Base-by-base conservation (phyloP, 2,888 invertebrate species). In the Scaptomyza parva region DNA sequence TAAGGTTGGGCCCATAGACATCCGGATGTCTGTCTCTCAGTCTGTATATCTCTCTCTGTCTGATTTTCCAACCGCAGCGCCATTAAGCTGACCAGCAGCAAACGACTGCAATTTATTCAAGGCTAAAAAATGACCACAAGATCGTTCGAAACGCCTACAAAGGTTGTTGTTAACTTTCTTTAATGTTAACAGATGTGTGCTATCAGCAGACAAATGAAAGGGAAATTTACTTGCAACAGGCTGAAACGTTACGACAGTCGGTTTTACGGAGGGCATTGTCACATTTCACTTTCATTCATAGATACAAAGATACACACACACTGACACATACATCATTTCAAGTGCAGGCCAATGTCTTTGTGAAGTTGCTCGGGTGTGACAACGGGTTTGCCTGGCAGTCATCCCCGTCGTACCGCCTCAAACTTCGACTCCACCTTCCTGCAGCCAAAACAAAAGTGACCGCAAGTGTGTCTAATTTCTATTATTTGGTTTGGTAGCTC, bases 231-330 rank as follows among this genome's bases (percentile, higher is more conserved):
- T 17, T 39, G 47, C 47, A 20, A 9, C 52, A 20, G 44, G 35
- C 12, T 22, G 54, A 43, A 24, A 63, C n/a, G 57, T 62, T 67
- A 64, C 62, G 47, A 41, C 43, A 40, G 53, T 20, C 47, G n/a
- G 18, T 30, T n/a, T n/a, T 9, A 39, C 51, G 22, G 68, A 84
- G 88, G 80, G 84, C 88, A 83, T 73, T 73, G 84, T 86, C 71
- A 80, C 86, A 88, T 88, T 84, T 84, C 84, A 84, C 84, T 86
- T 84, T 84, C 78, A 60, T 78, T 86, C 55, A 50, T 33, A 62
- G 70, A 41, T 55, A 55, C 41, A 72, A 8, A 53, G 39, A 53
- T 28, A 39, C 35, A 48, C 17, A 48, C n/a, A 62, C 33, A 44
- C 41, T 37, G 20, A 20, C 47, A 60, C 43, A 61, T 57, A 47